phyloP scores from a whole-genome alignment of 1,140 invertebrate species.

The Acromyrmex charruanus region DNA sequence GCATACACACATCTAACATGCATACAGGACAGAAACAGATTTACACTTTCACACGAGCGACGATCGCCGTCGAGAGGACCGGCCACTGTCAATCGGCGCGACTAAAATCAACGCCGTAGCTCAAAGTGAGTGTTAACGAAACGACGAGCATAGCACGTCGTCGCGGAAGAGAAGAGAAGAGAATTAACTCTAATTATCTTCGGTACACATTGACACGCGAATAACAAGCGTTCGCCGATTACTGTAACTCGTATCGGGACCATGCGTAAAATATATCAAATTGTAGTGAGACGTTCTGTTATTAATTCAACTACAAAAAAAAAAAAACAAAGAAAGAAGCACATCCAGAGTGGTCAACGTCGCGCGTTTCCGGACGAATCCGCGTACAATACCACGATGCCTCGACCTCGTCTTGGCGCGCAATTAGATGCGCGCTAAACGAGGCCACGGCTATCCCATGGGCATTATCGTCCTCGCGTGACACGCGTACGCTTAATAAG shows the following conservation, averaged over 20 bases:
- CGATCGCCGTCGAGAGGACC: background rate
- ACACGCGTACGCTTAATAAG: slow-evolving; percentile 40
- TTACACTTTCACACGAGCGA: background rate
- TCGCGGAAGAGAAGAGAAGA: background rate
- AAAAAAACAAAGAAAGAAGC: background rate
- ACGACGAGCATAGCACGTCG: slow-evolving; percentile 44
- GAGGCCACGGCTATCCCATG: slow-evolving; percentile 44
- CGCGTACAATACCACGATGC: slow-evolving; percentile 34
- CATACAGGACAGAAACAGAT: slow-evolving; percentile 45
- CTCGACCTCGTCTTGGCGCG: slow-evolving; percentile 41
- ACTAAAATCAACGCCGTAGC: background rate
- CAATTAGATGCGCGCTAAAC: slow-evolving; percentile 20
- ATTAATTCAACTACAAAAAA: slow-evolving; percentile 16
- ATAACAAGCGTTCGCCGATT: slow-evolving; percentile 39
- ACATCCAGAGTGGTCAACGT: slow-evolving; percentile 40
- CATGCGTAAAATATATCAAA: slow-evolving; percentile 69
- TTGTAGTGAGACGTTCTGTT: slow-evolving; percentile 54
- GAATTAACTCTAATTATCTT: background rate
- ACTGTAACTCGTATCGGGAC: slow-evolving; percentile 68
- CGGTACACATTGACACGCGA: slow-evolving; percentile 47
- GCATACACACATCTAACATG: background rate
- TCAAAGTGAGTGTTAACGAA: background rate
- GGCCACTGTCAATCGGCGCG: background rate
- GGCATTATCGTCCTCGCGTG: slow-evolving; percentile 38
- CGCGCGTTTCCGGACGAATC: slow-evolving; percentile 28